Evolutionary conservation across 1,140 invertebrate species (phyloP).

Genomic region (Brachionus calyciflorus): DNA sequence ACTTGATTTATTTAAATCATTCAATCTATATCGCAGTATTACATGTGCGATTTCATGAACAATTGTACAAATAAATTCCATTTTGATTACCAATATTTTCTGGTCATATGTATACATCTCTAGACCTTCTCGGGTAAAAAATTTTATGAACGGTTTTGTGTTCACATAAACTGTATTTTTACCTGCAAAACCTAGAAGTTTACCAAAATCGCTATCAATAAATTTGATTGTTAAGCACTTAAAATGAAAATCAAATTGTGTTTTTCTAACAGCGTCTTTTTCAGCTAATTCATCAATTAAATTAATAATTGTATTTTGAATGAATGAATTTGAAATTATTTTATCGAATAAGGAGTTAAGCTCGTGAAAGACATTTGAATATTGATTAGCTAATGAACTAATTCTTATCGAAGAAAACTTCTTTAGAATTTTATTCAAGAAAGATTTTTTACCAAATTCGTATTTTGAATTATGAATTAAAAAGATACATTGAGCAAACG

Average conservation of each 20-base stretch:
- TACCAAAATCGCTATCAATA: background rate
- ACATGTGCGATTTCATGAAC: slow-evolving; percentile 1
- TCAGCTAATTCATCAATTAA: slow-evolving; percentile 4
- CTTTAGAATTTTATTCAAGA: background rate
- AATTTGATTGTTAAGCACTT: background rate
- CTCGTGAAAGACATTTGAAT: background rate
- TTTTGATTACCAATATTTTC: background rate
- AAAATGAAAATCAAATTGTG: background rate
- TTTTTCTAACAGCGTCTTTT: slow-evolving; percentile 10
- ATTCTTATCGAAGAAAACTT: slow-evolving; percentile 16
- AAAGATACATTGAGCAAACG: background rate
- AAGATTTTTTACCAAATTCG: background rate
- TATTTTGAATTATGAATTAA: slow-evolving; percentile 11
- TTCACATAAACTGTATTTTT: background rate
- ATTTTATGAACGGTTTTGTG: background rate
- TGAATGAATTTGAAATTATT: background rate
- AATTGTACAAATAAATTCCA: background rate
- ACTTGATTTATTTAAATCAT: slow-evolving; percentile 2
- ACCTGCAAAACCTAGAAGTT: background rate
- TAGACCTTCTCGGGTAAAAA: background rate
- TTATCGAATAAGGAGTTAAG: background rate
- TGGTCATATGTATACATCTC: background rate
- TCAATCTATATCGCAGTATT: background rate
- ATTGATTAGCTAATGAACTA: background rate
- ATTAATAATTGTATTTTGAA: background rate